Base-by-base conservation (phyloP, 1,140 invertebrate genomes). In the Drosophila obscura region DNA sequence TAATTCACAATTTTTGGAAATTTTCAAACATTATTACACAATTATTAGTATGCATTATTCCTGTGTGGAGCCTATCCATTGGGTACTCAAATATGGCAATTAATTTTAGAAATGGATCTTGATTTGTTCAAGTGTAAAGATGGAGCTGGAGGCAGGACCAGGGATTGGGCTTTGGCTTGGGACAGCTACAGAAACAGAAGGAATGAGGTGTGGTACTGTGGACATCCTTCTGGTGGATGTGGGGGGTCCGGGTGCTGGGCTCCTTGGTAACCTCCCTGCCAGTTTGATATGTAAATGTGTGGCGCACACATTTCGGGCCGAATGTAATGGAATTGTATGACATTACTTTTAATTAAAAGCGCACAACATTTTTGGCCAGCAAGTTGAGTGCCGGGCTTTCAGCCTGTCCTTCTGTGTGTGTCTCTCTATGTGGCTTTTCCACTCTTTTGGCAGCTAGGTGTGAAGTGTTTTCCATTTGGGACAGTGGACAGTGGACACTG, bases 301-400 rank as follows among this genome's bases (percentile, higher is more conserved):
- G 73, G 77, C 77, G 72, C 77, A 83, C 82, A 90, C 80, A 87
- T 90, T 90, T 81, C 41, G 82, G 82, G 74, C 66, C 78, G 76
- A 83, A 71, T 73, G 71, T 90, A 90, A 90, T 90, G 82, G 77
- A 84, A 90, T 88, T 90, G 87, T 90, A 80, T 90, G 88, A 90
- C 88, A 90, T 90, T 90, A 90, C 88, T 90, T 90, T 90, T 90
- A 90, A 90, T 90, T 90, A 90, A 90, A 90, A 81, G 88, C 81
- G 88, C 77, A 90, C 83, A 90, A 83, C 88, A 82, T 76, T 81
- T 90, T 90, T 90, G 77, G 76, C 77, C 74, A 73, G 76, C 72
- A 58, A 52, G 61, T 77, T 77, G 80, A 84, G 80, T 83, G 75
- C 59, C 65, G 46, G 60, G 61, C 61, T 66, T 72, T 64, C 65